Evolutionary conservation across 2,888 invertebrate genomes (phyloP).

Genomic region (Criorhina ranunculi): DNA sequence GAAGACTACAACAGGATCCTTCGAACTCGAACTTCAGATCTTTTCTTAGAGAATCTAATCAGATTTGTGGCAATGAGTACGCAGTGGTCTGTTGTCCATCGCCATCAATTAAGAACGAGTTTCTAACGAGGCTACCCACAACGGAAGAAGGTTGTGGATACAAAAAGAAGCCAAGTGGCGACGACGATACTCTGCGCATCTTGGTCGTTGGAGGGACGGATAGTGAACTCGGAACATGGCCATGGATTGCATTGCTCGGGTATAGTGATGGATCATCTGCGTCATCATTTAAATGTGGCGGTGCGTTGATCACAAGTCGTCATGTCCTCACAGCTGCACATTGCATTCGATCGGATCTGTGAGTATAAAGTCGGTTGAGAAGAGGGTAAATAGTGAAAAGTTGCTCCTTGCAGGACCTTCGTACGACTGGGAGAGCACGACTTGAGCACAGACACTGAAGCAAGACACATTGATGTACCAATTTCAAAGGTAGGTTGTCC

Average conservation of each 20-base stretch:
- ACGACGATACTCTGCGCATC: neutral
- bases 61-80: too few species aligned
- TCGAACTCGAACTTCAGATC: too few species aligned
- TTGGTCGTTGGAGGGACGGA: constrained; percentile 89
- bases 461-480: constrained; percentile 86
- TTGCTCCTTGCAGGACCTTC: constrained; percentile 85
- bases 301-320: constrained; percentile 84
- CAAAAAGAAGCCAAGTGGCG: constrained; percentile 84
- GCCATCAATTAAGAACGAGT: too few species aligned
- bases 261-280: constrained; percentile 85
- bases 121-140: constrained; percentile 79
- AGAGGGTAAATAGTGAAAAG: neutral
- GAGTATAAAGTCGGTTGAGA: constrained; percentile 68
- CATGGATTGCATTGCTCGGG: constrained; percentile 91
- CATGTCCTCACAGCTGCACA: constrained; percentile 89
- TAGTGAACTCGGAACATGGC: constrained; percentile 90
- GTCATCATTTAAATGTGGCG: constrained; percentile 85
- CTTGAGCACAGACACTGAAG: constrained; percentile 86
- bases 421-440: constrained; percentile 93
- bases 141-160: constrained; percentile 87
- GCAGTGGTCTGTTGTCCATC: too few species aligned
- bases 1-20: too few species aligned
- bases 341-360: constrained; percentile 81
- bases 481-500: constrained; percentile 84
- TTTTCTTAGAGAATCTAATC: too few species aligned